Base-by-base conservation (phyloP, 1,140 invertebrate species). In the honey bee (Apis mellifera) region DNA sequence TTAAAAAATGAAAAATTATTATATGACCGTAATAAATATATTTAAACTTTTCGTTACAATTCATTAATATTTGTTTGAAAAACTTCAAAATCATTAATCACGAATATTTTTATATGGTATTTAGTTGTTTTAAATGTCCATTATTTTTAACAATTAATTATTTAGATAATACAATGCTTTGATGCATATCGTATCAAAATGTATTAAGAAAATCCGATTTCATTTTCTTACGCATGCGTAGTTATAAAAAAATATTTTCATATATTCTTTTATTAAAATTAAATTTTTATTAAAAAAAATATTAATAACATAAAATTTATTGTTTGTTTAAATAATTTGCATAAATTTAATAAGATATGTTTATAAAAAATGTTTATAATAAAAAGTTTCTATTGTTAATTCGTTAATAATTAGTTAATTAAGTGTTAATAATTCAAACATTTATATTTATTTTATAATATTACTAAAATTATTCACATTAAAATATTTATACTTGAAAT, bases 171-270 rank as follows among this genome's bases (percentile, higher is more conserved):
- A 21, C 54, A 15, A 50, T 12, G 15, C 26, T 50, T 66, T 48
- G 75, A 71, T 81, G n/a, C 71, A 81, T 74, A 32, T 15, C 32
- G 17, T 8, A 54, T 19, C 9, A 70, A 73, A 64, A 78, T 42
- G 32, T 12, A 68, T 57, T 8, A 9, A 48, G 32, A 7, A 60
- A 59, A 74, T 1, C 19, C 52, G 9, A 62, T 78, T 78, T 71
- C 54, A 8, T 48, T 68, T 55, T 23, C 9, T 79, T 32, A 73
- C 78, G 69, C 69, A 79, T 79, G 78, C 78, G 78, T 79, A 21
- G 5, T 17, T 71, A 23, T 52, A 23, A 32, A 54, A 42, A 57
- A 52, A 62, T 12, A 52, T 50, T 64, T 65, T 32, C 2, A 21
- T 9, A 32, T 60, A 15, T 60, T 7, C 12, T 23, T 23, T 21